Base-by-base conservation (phyloP, 23 tunicate species). In the Corella eumyota region DNA sequence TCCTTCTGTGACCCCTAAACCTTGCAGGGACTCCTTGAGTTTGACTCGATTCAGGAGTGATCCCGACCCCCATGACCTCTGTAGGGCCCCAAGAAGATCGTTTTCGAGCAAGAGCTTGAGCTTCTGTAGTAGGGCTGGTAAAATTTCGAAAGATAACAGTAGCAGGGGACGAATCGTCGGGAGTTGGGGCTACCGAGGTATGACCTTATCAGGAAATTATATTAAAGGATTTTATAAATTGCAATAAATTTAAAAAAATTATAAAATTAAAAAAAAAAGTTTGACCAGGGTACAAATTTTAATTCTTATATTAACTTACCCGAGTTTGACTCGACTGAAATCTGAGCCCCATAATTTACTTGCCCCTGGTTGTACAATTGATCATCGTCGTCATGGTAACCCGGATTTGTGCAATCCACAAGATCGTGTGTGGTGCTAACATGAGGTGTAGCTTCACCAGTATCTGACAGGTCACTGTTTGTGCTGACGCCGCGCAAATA, bases 21-120 rank as follows among this genome's bases (percentile, higher is more conserved):
- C 73, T 45, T 23, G 50, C 53, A 23, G 13, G 9, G 24, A 45
- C 27, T 24, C 48, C 61, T 1, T 61, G 45, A 44, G 59, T 50
- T 20, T 50, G 27, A 6, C 26, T n/a, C 25, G 57, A 6, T 5
- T 54, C 52, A 0, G 67, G 7, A 21, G 69, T 20, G 25, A 55
- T 22, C 0, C 78, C 90, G 55, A 38, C 64, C 1, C 70, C 79
- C 74, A 53, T 72, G 15, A 69, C 94, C 57, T 84, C 94, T 2
- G 79, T 73, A 19, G 94, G 94, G 4, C 94, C 94, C 94, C 94
- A 84, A 3, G 94, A 84, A 7, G 94, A 84, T 19, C 94, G 66
- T 31, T 84, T 84, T 50, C 63, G 53, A 28, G 77, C 74, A 35
- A 68, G 25, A 1, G 50, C 25, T 2, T 50, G 68, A 28, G 25